These are phyloP conservation scores for Dastarcus helophoroides DNA, from an alignment of 2,888 invertebrate species.

Conservation along the genomic window DNA sequence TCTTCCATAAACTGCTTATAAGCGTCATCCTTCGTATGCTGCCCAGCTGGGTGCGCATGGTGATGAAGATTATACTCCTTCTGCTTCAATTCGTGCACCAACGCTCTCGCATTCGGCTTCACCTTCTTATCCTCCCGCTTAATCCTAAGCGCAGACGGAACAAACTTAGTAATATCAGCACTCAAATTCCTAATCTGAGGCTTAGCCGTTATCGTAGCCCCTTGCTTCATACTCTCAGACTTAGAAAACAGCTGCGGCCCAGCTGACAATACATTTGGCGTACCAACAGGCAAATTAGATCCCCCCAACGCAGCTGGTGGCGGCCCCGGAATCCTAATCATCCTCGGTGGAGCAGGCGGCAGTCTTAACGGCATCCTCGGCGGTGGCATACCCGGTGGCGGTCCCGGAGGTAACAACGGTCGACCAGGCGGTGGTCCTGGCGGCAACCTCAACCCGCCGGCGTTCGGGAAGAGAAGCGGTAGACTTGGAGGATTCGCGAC, in stretches of 20 bases:
- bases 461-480: constrained; percentile 31
- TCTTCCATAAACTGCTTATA: constrained; percentile 98
- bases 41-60: constrained; percentile 36
- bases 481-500: constrained; percentile 18
- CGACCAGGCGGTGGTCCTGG: constrained; percentile 46
- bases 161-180: constrained; percentile 90
- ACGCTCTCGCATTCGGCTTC: constrained; percentile 43
- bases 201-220: constrained; percentile 83
- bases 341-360: constrained; percentile 47
- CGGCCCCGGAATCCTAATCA: constrained; percentile 28
- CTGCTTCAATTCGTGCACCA: constrained; percentile 42
- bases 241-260: constrained; percentile 72
- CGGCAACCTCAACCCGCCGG: constrained; percentile 40
- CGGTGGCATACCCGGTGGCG: constrained; percentile 50
- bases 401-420: constrained; percentile 43
- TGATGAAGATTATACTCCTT: constrained; percentile 36
- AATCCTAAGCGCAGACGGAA: constrained; percentile 84
- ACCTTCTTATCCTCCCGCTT: constrained; percentile 71
- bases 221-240: constrained; percentile 49
- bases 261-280: constrained; percentile 66
- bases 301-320: constrained; percentile 16
- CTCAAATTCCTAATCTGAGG: constrained; percentile 91
- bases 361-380: constrained; percentile 44
- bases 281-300: constrained; percentile 28
- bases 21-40: constrained; percentile 86